Evolutionary conservation across 1,140 invertebrate genomes (phyloP), one percentile per base, ranked within the genome.

Genomic region (Bombus turneri): DNA sequence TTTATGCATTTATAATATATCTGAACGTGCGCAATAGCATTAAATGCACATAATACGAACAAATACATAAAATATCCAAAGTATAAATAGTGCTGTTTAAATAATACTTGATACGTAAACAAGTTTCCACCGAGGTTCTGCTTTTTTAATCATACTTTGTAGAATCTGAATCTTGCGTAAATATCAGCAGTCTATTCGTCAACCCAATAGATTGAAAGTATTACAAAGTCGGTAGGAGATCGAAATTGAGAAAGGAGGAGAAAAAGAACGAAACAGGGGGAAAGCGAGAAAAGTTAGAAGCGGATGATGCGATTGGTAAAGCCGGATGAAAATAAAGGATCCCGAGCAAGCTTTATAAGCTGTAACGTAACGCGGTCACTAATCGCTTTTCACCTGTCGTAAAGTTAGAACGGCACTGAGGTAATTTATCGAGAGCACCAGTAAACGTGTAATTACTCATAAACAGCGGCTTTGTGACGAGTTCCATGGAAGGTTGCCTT

Each of bases 381-480:
- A 90, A 90, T 90, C 88, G 88, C 86, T 90, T 90, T 90, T 87
- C 88, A 90, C 86, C 83, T 88, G 86, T 88, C 83, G 83, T 86
- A 86, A 90, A 90, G 83, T 88, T 86, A 71, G 81, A 85, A 83
- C 72, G 79, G 74, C 86, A 69, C 43, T 57, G 31, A 31, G 73
- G 81, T 86, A 88, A 90, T 90, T 90, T 88, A 90, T 90, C 86
- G 88, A 68, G 88, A 88, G 71, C 62, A 81, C 77, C 80, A 77
- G 88, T 84, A 76, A 88, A 90, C 88, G 86, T 79, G 78, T 90
- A 90, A 90, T 90, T 90, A 90, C 86, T 90, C 88, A 86, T 90
- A 90, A 90, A 90, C 86, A 81, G 88, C n/a, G 59, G 88, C 77
- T 83, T 83, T 81, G 85, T 83, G 88, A 89, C 88, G 81, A 87